Conservation (phyloP, 2,113 vertebrate genomes). For the Dipodomys ordii region DNA sequence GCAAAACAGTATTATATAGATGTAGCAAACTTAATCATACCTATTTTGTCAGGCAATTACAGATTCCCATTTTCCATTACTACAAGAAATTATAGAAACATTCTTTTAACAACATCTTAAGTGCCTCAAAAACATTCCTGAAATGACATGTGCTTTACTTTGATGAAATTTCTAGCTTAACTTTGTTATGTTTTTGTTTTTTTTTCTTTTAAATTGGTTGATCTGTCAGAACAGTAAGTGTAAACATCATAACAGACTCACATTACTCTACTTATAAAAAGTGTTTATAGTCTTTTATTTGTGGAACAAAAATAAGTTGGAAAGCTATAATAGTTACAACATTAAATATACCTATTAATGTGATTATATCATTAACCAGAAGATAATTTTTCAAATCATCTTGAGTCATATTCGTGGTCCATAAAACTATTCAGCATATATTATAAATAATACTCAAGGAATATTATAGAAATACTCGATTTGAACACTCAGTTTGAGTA, state of each 20-base stretch:
- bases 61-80: background rate
- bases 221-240: background rate
- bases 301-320: background rate
- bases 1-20: background rate
- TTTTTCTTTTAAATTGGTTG: background rate
- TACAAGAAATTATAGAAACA: background rate
- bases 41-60: background rate
- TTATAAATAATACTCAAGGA: background rate
- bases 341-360: background rate
- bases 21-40: background rate
- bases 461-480: background rate
- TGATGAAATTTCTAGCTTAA: background rate
- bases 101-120: background rate
- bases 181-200: background rate
- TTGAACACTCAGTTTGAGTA: background rate
- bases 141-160: background rate
- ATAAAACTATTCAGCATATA: background rate
- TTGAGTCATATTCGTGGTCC: constrained; percentile 1
- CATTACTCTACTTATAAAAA: background rate
- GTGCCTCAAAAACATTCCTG: background rate
- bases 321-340: background rate
- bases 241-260: background rate
- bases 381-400: constrained; percentile 5
- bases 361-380: background rate
- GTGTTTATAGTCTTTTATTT: background rate